phyloP scores from a whole-genome alignment of 2,888 invertebrate genomes.

The Limnephilus rhombicus region DNA sequence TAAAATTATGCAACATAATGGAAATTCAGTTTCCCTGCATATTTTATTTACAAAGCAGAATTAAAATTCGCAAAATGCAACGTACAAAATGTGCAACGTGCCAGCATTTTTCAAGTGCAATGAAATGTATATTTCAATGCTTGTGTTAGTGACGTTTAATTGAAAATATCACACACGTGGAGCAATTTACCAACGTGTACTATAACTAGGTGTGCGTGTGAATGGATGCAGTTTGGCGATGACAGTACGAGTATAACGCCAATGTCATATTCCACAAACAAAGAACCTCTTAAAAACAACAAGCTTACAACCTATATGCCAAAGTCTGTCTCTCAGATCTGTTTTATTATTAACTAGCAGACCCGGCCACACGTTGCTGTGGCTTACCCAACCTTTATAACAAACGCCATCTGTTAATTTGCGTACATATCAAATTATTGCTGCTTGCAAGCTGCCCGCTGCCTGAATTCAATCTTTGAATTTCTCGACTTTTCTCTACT shows the following conservation, averaged over 20 bases:
- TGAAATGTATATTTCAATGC: slow-evolving; percentile 13
- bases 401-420: too few relatives aligned
- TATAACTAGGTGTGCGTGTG: not conserved
- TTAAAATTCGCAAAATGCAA: not conserved
- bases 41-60: not conserved
- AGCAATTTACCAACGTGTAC: not conserved
- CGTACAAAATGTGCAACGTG: not conserved
- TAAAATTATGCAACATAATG: not conserved
- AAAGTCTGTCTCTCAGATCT: not conserved
- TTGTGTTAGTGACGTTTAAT: slow-evolving; percentile 20
- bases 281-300: not conserved
- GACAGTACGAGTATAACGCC: not conserved
- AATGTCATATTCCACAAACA: not conserved
- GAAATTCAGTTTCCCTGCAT: not conserved
- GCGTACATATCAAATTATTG: too few relatives aligned
- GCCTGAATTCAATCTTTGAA: too few relatives aligned
- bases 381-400: too few relatives aligned
- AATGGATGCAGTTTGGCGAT: not conserved
- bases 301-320: not conserved
- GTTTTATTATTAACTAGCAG: not conserved
- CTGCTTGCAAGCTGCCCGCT: too few relatives aligned
- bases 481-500: too few relatives aligned
- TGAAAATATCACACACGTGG: slow-evolving; percentile 16
- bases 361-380: too few relatives aligned
- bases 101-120: not conserved